Evolutionary conservation across 2,797 vertebrate species (phyloP), one percentile per base, ranked within the genome.

Genomic region (Hemibagrus guttatus): DNA sequence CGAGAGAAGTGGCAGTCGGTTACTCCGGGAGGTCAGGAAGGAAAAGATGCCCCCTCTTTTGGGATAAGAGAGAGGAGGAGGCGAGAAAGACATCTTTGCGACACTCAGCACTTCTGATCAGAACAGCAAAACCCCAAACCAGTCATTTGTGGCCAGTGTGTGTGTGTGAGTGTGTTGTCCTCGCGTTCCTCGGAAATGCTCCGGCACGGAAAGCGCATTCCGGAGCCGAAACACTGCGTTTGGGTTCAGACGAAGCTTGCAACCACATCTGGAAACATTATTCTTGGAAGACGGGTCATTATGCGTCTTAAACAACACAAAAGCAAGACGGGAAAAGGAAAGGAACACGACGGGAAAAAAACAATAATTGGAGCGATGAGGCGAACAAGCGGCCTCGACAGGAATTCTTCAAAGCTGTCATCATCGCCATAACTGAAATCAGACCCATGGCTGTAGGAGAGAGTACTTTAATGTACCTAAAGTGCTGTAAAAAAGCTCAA

Each of bases 251-350:
- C 88, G 88, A 93, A 92, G 91, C 93, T 91, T 90, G 64, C 91
- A 93, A 93, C 93, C 93, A 89, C 94, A 95, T 94, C 92, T 95
- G 95, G 93, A 95, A 94, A 94, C 92, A 91, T 94, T 93, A 93
- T 94, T 95, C 93, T 93, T 94, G 92, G 92, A 94, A 93, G 91
- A 91, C 92, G 87, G 90, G 88, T 92, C 92, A 93, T 94, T 93
- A 92, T 94, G 91, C 81, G 63, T 85, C 88, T 87, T 92, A 91
- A 90, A 88, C 87, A 88, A 90, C 87, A 86, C 89, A 91, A 87
- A 93, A 89, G 92, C 46, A 61, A 19, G 79, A 28, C 21, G 19
- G 16, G 9, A 39, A 31, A 56, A 63, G 81, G 42, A 83, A 79
- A 91, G 89, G 68, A 86, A 87, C 84, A 86, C 86, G 84, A 92